Evolutionary conservation across 2,113 vertebrate species (phyloP).

Genomic region (Oryzias melastigma): DNA sequence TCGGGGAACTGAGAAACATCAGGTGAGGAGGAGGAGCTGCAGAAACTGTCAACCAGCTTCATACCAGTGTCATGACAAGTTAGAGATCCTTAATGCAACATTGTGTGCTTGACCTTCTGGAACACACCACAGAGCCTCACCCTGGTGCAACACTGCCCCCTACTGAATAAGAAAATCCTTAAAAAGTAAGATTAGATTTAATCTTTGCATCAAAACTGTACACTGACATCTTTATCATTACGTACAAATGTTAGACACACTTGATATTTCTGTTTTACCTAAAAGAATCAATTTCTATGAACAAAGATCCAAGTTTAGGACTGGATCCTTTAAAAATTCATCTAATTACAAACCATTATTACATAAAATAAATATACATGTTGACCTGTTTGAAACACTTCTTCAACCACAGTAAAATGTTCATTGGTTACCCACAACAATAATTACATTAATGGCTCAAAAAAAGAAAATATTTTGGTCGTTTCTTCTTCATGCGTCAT

Average conservation of each 20-base stretch:
- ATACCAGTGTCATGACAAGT: conserved; percentile 48
- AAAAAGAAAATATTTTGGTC: not conserved
- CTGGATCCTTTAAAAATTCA: conserved; percentile 1
- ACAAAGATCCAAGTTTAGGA: not conserved
- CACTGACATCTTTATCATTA: not conserved
- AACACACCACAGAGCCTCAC: not conserved
- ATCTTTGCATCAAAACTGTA: not conserved
- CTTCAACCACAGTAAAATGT: not conserved
- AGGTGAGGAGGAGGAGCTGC: conserved; percentile 67
- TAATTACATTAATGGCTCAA: not conserved
- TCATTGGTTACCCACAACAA: not conserved
- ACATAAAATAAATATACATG: not conserved
- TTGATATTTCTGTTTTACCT: not conserved
- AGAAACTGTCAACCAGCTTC: conserved; percentile 29
- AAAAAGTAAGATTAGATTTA: not conserved
- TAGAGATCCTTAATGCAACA: conserved; percentile 48
- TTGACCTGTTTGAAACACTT: conserved; percentile 1
- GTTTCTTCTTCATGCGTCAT: not conserved
- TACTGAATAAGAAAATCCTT: conserved; percentile 1
- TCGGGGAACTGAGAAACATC: conserved; percentile 36
- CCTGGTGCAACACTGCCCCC: conserved; percentile 60
- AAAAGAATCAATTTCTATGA: not conserved
- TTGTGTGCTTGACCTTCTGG: conserved; percentile 25
- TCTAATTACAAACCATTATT: not conserved
- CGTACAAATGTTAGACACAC: not conserved